A percentile compares a stretch with the other conserved stretches of the same genome.
These are phyloP conservation scores for Daphoenositta chrysoptera DNA, from an alignment of 2,113 vertebrate genomes.

Conservation along the genomic window DNA sequence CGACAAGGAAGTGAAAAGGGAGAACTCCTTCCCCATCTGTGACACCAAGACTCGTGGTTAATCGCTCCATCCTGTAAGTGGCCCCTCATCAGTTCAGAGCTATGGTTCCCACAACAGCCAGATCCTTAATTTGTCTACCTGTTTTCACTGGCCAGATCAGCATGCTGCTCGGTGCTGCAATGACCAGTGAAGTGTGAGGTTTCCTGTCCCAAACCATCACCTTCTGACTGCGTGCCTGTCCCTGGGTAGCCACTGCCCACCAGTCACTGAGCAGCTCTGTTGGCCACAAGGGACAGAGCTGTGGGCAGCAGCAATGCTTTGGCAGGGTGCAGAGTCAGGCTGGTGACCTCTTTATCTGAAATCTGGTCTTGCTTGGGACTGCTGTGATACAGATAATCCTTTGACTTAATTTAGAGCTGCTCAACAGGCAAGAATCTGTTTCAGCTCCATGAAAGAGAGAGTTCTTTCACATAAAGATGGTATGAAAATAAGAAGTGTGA, in stretches of 20 bases:
- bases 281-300: neutral
- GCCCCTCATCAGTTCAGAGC: neutral
- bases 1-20: neutral
- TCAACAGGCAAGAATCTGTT: neutral
- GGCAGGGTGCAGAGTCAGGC: neutral
- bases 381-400: neutral
- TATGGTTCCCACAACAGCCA: neutral
- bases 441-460: neutral
- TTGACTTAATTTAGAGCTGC: neutral
- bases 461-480: neutral
- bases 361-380: neutral
- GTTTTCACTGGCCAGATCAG: neutral
- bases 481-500: neutral
- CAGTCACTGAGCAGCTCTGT: accelerated
- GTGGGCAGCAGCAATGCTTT: neutral
- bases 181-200: neutral
- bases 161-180: neutral
- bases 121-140: neutral
- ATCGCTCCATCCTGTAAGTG: neutral
- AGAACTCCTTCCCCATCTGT: neutral
- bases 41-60: neutral
- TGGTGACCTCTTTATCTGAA: neutral
- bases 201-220: neutral
- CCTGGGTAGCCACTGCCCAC: neutral
- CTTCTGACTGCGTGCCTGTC: neutral